Evolutionary conservation across 1,140 invertebrate genomes (phyloP).

Genomic region (Muscidifurax raptorellus): DNA sequence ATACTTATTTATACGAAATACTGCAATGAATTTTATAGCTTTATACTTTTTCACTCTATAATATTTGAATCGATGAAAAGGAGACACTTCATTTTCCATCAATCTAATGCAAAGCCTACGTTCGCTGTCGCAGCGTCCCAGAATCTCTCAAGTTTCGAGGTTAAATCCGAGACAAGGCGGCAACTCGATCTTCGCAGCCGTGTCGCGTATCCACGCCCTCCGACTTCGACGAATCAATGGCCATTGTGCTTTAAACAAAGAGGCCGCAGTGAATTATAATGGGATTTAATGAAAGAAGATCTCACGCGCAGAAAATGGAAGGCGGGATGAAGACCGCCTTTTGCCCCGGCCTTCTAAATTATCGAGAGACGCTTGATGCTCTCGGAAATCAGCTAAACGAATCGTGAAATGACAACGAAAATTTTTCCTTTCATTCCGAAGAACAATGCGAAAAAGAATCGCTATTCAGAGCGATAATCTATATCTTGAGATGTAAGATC

Average conservation of each 20-base stretch:
- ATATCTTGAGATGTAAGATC: not conserved
- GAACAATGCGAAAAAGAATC: conserved; percentile 11
- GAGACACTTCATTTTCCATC: not conserved
- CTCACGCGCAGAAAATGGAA: conserved; percentile 39
- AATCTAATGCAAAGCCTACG: not conserved
- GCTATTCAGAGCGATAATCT: not conserved
- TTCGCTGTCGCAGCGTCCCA: not conserved
- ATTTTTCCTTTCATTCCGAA: not conserved
- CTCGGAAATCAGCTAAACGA: conserved; percentile 61
- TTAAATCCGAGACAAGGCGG: conserved; percentile 49
- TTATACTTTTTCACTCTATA: not conserved
- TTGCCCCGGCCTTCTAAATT: conserved; percentile 62
- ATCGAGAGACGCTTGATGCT: conserved; percentile 55
- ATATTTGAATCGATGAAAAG: not conserved
- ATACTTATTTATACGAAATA: too few species aligned
- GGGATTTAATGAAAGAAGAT: conserved; percentile 69
- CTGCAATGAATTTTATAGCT: too few species aligned
- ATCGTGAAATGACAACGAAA: conserved; percentile 53
- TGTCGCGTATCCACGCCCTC: conserved; percentile 66
- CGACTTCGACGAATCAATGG: conserved; percentile 61
- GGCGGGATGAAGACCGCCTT: conserved; percentile 36
- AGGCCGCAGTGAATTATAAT: conserved; percentile 62
- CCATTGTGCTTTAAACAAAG: conserved; percentile 69
- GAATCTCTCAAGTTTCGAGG: conserved; percentile 55
- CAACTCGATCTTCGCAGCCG: conserved; percentile 63